These are phyloP conservation scores for Hippopotamus amphibius DNA, from an alignment of 2,113 vertebrate genomes.

Conservation along the genomic window DNA sequence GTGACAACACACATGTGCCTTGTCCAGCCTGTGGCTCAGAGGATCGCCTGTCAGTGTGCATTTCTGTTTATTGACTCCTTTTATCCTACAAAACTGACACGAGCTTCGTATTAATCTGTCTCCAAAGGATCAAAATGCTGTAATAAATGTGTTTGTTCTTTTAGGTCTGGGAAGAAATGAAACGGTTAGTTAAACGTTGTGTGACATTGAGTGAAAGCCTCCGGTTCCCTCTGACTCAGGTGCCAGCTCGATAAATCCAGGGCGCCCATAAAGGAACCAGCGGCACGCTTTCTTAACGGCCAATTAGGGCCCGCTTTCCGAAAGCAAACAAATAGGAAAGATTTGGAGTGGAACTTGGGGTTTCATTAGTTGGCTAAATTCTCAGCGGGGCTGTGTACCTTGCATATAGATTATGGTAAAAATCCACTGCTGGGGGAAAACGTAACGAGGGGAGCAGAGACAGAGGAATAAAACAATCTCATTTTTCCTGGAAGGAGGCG, in stretches of 20 bases:
- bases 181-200: slow-evolving; percentile 80
- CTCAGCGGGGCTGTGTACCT: not conserved
- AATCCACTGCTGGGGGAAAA: not conserved
- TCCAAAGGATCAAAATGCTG: slow-evolving; percentile 84
- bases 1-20: slow-evolving; percentile 73
- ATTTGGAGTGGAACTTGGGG: slow-evolving; percentile 1
- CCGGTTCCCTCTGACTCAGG: slow-evolving; percentile 22
- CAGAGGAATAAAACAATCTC: fast-evolving
- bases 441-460: fast-evolving
- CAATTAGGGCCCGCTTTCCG: slow-evolving; percentile 61
- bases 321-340: slow-evolving; percentile 23
- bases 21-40: slow-evolving; percentile 74
- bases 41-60: slow-evolving; percentile 57
- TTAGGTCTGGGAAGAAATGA: slow-evolving; percentile 78
- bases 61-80: slow-evolving; percentile 85
- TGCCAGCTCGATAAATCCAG: not conserved
- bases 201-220: slow-evolving; percentile 77
- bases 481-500: not conserved
- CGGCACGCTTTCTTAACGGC: slow-evolving; percentile 56
- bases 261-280: slow-evolving; percentile 14
- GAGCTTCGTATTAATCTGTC: slow-evolving; percentile 85
- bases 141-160: slow-evolving; percentile 84
- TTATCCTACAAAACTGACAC: slow-evolving; percentile 86
- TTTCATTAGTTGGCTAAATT: not conserved
- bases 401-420: not conserved